A percentile compares a stretch with the other conserved stretches of the same genome.
Evolutionary conservation across 2,797 vertebrate genomes (phyloP).

Genomic region (Ctenochaetus hawaiiensis): DNA sequence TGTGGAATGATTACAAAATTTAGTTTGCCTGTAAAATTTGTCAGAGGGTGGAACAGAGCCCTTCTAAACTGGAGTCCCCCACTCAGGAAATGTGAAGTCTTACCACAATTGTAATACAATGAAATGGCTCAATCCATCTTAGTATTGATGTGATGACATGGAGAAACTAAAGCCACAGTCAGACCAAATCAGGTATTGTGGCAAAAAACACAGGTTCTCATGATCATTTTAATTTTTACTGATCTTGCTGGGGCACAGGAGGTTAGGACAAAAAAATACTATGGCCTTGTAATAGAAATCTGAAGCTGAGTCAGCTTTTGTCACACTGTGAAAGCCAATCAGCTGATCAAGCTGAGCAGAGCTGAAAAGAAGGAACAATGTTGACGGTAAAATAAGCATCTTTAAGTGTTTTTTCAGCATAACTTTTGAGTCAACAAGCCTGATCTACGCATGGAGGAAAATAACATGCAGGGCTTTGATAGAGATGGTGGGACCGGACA

Average conservation of each 20-base stretch:
- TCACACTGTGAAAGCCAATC: too few relatives aligned
- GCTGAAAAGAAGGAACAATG: too few relatives aligned
- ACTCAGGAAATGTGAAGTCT: constrained; percentile 39
- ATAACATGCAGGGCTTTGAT: not conserved
- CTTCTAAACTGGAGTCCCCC: constrained; percentile 35
- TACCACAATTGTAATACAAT: constrained; percentile 28
- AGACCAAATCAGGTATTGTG: too few relatives aligned
- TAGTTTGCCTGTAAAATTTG: constrained; percentile 36
- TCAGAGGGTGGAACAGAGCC: constrained; percentile 10
- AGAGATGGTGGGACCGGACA: not conserved
- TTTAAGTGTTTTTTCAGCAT: not conserved
- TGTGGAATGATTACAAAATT: constrained; percentile 52
- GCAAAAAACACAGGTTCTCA: too few relatives aligned
- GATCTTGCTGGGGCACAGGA: too few relatives aligned
- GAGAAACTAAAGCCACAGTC: not conserved
- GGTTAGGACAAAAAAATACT: too few relatives aligned
- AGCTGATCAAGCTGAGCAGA: too few relatives aligned
- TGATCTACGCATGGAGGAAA: not conserved
- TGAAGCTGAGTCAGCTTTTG: too few relatives aligned
- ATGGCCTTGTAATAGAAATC: too few relatives aligned
- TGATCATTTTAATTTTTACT: too few relatives aligned
- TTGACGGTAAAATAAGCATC: too few relatives aligned
- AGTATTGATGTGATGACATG: constrained; percentile 35
- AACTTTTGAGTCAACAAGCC: not conserved
- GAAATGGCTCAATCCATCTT: constrained; percentile 32